Evolutionary conservation across 2,888 invertebrate genomes (phyloP), one percentile per base, ranked within the genome.

Genomic region (Aquatica leii): DNA sequence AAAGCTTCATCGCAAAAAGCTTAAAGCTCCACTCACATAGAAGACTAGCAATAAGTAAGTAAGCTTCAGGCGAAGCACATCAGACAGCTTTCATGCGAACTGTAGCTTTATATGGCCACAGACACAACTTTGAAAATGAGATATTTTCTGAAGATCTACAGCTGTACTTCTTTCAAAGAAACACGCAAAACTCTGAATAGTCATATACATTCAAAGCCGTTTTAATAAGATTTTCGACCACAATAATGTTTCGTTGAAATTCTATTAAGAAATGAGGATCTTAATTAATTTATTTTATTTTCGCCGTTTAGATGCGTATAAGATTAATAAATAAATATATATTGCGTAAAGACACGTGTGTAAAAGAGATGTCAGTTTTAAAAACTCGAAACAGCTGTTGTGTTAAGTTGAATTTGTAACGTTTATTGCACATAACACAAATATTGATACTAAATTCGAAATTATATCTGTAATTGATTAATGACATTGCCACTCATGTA

Each of bases 41-140:
- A 68, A 69, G 69, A 70, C 71, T 67, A 74, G 74, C 75, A 76
- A 73, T 76, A 78, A 78, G 77, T 77, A 78, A 77, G 76, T 76
- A 77, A 77, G 77, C 77, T 76, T 71, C 70, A 61, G 71, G 70
- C 71, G 69, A 68, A 66, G 67, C 68, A 69, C 60, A 71, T 70
- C 66, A 70, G 71, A 69, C 75, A 68, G 74, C 71, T 73, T 75
- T 73, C 73, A 69, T 70, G 71, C 65, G 67, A 70, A 71, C 68
- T 59, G 70, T 71, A 68, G 72, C 69, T 68, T 69, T 73, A 71
- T 73, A 76, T 74, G 74, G 76, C 72, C 73, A 74, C 71, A 74
- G 74, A 73, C 72, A 71, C 64, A 63, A 75, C 71, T 74, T 74
- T 71, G 71, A 69, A 71, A 68, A 71, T 64, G 70, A 67, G 69